These are phyloP conservation scores for Chionoecetes opilio DNA, from an alignment of 1,140 invertebrate genomes.

Conservation along the genomic window DNA sequence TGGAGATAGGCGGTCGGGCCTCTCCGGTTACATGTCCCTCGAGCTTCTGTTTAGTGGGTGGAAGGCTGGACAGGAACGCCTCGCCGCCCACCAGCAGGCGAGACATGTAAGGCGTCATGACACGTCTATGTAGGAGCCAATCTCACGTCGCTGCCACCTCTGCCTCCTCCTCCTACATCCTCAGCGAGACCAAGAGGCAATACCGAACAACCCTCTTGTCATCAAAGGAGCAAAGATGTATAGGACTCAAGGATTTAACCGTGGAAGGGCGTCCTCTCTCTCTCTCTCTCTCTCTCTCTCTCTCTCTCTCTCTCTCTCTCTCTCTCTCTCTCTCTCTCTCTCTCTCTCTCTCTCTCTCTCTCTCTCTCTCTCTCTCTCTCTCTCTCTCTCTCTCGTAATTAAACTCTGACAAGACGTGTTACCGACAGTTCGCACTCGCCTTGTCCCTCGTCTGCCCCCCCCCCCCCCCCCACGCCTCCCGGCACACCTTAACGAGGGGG, in stretches of 20 bases:
- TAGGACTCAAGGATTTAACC: not conserved
- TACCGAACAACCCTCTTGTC: not conserved
- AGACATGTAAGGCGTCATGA: not conserved
- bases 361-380: no score
- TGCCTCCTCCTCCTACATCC: not conserved
- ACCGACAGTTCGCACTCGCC: no score
- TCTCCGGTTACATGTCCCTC: not conserved
- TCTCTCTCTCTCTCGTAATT: no score
- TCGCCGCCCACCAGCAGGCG: not conserved
- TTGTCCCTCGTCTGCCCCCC: no score
- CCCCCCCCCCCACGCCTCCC: no score
- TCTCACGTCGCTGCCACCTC: not conserved
- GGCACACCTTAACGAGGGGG: no score
- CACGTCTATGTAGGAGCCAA: not conserved
- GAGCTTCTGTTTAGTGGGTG: constrained; percentile 12
- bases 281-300: no score
- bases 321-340: no score
- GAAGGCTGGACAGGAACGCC: not conserved
- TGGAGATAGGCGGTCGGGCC: not conserved
- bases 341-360: no score
- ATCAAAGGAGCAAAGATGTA: not conserved
- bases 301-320: no score
- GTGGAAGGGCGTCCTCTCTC: not conserved
- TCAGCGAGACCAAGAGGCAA: not conserved
- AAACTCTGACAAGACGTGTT: no score